These are phyloP conservation scores for Goniozus legneri DNA, from an alignment of 1,140 invertebrate species.

Conservation along the genomic window DNA sequence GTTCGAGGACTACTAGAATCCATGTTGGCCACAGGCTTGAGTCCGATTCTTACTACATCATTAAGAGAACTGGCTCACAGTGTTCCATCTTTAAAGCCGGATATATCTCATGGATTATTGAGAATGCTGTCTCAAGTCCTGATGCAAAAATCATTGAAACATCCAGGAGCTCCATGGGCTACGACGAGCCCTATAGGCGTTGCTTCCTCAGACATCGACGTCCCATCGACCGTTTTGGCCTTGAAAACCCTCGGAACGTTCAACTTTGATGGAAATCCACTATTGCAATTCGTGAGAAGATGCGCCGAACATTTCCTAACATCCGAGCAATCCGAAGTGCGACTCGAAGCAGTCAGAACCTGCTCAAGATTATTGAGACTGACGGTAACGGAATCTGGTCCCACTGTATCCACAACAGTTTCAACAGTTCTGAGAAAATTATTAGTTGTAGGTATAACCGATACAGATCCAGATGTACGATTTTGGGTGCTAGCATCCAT, in stretches of 20 bases:
- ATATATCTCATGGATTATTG: conserved; percentile 89
- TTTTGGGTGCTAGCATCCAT: conserved; percentile 89
- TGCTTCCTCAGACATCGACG: conserved; percentile 58
- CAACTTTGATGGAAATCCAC: conserved; percentile 92
- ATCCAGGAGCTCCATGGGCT: conserved; percentile 71
- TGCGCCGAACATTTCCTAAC: conserved; percentile 92
- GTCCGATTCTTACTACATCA: conserved; percentile 85
- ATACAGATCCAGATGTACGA: conserved; percentile 91
- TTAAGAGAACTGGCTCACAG: conserved; percentile 84
- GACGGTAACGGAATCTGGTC: conserved; percentile 66
- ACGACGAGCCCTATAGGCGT: conserved; percentile 41
- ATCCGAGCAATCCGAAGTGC: conserved; percentile 83
- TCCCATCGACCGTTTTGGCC: conserved; percentile 84
- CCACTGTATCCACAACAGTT: conserved; percentile 81
- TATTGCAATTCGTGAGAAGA: conserved; percentile 87
- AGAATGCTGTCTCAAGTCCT: conserved; percentile 84
- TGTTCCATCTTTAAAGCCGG: conserved; percentile 81
- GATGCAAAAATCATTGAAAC: conserved; percentile 80
- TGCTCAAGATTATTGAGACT: conserved; percentile 85
- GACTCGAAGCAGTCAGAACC: conserved; percentile 91
- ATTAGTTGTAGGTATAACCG: conserved; percentile 91
- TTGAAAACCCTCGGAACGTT: conserved; percentile 92
- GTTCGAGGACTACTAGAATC: conserved; percentile 83
- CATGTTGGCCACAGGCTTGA: conserved; percentile 89
- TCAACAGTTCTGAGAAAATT: conserved; percentile 88